Evolutionary conservation across 2,113 vertebrate species (phyloP).

Genomic region (Pipra filicauda): DNA sequence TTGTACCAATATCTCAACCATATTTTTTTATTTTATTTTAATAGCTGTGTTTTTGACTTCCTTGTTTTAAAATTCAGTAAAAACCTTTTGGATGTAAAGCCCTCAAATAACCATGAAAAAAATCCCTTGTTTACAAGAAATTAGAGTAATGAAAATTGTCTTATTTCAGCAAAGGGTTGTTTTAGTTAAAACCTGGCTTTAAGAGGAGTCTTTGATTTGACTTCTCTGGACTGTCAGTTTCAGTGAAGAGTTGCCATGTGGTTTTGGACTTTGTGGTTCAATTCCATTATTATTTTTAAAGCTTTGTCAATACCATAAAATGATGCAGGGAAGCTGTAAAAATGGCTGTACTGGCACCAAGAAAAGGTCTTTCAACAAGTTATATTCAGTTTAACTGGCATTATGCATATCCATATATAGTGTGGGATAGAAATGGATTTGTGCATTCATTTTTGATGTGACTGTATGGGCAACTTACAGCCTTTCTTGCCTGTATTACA

Average conservation of each 20-base stretch:
- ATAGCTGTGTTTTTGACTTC: not conserved
- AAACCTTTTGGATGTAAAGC: not conserved
- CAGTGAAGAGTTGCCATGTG: not conserved
- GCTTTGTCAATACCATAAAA: not conserved
- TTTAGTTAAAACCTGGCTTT: not conserved
- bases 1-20: not conserved
- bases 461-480: not conserved
- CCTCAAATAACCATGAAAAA: not conserved
- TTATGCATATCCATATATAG: not conserved
- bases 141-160: rapidly evolving
- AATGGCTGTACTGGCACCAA: not conserved
- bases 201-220: not conserved
- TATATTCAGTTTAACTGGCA: not conserved
- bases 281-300: not conserved
- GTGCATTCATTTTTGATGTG: not conserved
- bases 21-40: not conserved
- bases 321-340: not conserved
- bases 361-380: not conserved
- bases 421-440: not conserved
- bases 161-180: not conserved
- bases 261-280: not conserved
- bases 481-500: not conserved
- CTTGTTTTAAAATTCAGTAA: not conserved
- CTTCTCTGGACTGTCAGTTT: not conserved
- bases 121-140: not conserved